Conservation (phyloP, 2,888 invertebrate species). For the Limenitis camilla region DNA sequence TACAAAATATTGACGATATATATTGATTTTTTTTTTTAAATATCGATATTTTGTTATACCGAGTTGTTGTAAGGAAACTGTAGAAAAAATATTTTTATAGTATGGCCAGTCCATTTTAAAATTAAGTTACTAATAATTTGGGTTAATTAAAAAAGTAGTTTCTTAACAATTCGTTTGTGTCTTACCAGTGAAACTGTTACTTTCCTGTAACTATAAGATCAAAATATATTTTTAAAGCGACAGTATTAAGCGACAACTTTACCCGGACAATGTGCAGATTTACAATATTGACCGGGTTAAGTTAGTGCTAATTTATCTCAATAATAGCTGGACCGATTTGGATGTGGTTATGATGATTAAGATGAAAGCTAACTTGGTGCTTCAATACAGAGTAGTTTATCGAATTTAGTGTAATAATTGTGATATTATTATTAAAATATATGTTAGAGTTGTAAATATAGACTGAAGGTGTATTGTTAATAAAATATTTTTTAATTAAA, state of each 20-base stretch:
- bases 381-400: neutral
- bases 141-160: too few relatives aligned
- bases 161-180: too few relatives aligned
- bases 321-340: neutral
- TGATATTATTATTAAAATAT: slow-evolving; percentile 34
- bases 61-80: too few relatives aligned
- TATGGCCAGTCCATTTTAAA: too few relatives aligned
- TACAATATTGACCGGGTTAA: slow-evolving; percentile 3
- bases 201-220: too few relatives aligned
- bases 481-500: slow-evolving; percentile 26
- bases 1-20: too few relatives aligned
- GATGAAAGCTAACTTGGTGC: too few relatives aligned
- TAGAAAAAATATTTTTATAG: too few relatives aligned
- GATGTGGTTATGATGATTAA: neutral
- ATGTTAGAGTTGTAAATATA: slow-evolving; percentile 33
- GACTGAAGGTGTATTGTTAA: slow-evolving; percentile 36
- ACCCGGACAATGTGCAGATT: neutral
- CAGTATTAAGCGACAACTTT: neutral
- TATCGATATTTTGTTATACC: too few relatives aligned
- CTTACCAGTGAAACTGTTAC: too few relatives aligned
- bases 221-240: slow-evolving; percentile 7
- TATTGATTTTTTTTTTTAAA: too few relatives aligned
- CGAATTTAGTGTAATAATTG: slow-evolving; percentile 20
- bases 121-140: too few relatives aligned
- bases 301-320: neutral